Evolutionary conservation across 2,113 vertebrate species (phyloP).

Genomic region (Daubentonia madagascariensis): DNA sequence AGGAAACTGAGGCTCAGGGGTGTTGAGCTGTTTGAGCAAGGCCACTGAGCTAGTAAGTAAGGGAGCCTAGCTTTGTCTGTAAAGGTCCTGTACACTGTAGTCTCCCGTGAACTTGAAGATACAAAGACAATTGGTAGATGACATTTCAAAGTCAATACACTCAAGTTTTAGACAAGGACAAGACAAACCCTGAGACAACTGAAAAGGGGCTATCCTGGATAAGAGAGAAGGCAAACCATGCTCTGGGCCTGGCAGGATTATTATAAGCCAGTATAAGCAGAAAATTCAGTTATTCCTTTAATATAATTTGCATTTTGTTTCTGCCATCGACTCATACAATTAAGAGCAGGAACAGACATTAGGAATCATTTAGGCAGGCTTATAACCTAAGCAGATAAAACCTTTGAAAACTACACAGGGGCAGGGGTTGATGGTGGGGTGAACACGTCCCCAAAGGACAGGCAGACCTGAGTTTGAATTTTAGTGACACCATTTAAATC

Average conservation of each 20-base stretch:
- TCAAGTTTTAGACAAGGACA: background rate
- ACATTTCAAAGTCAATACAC: background rate
- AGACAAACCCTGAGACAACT: background rate
- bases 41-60: background rate
- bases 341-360: background rate
- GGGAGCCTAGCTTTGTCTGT: too few species aligned
- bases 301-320: slow-evolving; percentile 39
- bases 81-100: fast-evolving
- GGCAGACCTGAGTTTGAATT: background rate
- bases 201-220: background rate
- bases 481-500: background rate
- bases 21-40: background rate
- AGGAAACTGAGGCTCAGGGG: background rate
- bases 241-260: background rate
- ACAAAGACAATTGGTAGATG: background rate
- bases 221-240: background rate
- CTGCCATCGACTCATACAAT: background rate
- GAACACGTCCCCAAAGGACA: background rate
- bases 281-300: slow-evolving; percentile 7
- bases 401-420: background rate
- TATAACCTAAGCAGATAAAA: background rate
- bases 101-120: background rate
- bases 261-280: background rate
- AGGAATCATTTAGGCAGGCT: background rate
- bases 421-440: too few species aligned